Evolutionary conservation across 2,888 invertebrate genomes (phyloP), one percentile per base, ranked within the genome.

Genomic region (Lacanobia oleracea): DNA sequence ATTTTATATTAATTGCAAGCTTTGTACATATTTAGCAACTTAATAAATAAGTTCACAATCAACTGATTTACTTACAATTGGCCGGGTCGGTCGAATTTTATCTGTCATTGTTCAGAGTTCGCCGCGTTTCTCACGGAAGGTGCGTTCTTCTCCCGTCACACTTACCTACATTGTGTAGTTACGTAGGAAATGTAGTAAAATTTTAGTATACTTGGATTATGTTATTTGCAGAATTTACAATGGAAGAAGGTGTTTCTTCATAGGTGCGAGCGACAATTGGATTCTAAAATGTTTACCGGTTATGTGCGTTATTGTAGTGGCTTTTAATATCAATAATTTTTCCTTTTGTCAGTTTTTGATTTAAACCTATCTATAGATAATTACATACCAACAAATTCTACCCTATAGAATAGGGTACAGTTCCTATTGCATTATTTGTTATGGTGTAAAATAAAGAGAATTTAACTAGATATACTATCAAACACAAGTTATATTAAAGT

Each of bases 111-210:
- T 77, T 50, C 2, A 21, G 50, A 77, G 80, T 77, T 78, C 40
- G 67, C 54, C 82, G 75, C 67, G 76, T 51, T 88, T 95, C 94
- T 92, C 94, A 95, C 94, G 94, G 94, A 95, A 95, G 94, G 82
- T 86, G 86, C 79, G 77, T 75, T 76, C 77, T 56, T 79, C 86
- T 84, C 83, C 45, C 87, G 93, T 84, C 93, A 93, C 87, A 93
- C 87, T 94, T 92, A 92, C 94, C 94, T 87, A 94, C 88, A 90
- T 92, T 82, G 86, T 79, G 81, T 60, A 74, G 84, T 85, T 85
- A 85, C 83, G 87, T 88, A 85, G 75, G 77, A 85, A 81, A 80
- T 80, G 79, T 84, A 81, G 84, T 86, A 82, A 83, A 87, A 75
- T 84, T 80, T 77, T 54, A 77, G 77, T 82, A 75, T 79, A 84